phyloP scores from a whole-genome alignment of 2,113 vertebrate species.

The Hyla sarda region DNA sequence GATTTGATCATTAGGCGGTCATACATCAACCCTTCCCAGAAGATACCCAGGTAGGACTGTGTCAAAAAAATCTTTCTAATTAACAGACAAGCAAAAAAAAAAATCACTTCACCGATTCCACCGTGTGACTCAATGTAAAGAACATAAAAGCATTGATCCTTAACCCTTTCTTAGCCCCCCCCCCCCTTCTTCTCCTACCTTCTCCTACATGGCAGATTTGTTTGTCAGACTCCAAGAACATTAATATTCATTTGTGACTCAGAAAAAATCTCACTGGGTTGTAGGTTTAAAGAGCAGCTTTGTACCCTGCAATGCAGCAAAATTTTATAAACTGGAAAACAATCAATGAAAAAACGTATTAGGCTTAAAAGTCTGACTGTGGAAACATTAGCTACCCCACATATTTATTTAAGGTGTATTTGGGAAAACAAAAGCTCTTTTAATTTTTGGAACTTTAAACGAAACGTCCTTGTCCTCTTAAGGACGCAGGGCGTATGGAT shows the following conservation, averaged over 20 bases:
- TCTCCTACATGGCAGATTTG: constrained; percentile 22
- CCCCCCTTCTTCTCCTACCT: neutral
- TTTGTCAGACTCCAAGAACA: constrained; percentile 45
- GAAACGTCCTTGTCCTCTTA: too few species aligned
- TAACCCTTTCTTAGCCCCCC: constrained; percentile 28
- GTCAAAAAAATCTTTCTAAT: constrained; percentile 49
- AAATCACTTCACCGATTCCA: constrained; percentile 45
- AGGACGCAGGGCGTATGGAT: too few species aligned
- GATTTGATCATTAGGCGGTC: constrained; percentile 52
- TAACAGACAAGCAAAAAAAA: constrained; percentile 48
- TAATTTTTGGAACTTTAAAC: neutral
- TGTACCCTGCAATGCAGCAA: constrained; percentile 56
- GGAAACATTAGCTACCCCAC: neutral
- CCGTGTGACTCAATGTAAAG: constrained; percentile 44
- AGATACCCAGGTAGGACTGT: constrained; percentile 49
- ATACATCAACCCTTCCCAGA: constrained; percentile 51
- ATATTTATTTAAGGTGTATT: neutral
- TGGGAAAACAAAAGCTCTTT: neutral
- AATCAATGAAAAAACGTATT: constrained; percentile 37
- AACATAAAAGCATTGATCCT: constrained; percentile 45
- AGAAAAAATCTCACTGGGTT: constrained; percentile 31
- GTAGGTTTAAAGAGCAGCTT: constrained; percentile 37
- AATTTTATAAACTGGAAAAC: constrained; percentile 39
- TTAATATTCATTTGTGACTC: constrained; percentile 57
- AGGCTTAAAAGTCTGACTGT: neutral